Conservation (phyloP, 2,888 invertebrate species). For the Drosophila fulvimacula region DNA sequence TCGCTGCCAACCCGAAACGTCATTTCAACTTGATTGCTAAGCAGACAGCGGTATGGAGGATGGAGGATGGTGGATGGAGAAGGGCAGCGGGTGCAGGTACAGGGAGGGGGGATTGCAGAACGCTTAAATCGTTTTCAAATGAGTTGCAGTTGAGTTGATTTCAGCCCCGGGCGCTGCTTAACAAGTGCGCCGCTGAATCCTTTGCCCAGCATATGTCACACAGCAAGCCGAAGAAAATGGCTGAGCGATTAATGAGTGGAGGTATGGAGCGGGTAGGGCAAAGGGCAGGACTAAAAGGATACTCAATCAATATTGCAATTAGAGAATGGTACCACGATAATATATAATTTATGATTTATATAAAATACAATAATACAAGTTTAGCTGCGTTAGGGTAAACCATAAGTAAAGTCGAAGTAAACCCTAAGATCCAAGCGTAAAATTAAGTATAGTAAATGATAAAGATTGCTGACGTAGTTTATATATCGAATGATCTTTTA, state of each 20-base stretch:
- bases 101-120: background rate
- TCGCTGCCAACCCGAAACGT: constrained; percentile 35
- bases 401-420: too few relatives aligned
- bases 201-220: constrained; percentile 50
- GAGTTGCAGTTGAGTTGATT: constrained; percentile 32
- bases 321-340: too few relatives aligned
- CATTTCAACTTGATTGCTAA: constrained; percentile 47
- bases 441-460: too few relatives aligned
- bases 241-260: constrained; percentile 15
- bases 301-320: background rate
- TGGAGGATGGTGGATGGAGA: too few relatives aligned
- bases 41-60: background rate
- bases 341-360: too few relatives aligned
- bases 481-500: too few relatives aligned
- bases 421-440: too few relatives aligned
- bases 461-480: too few relatives aligned
- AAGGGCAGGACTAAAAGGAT: background rate
- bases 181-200: constrained; percentile 45
- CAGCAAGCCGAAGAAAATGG: constrained; percentile 46
- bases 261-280: accelerated
- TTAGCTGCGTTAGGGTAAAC: too few relatives aligned
- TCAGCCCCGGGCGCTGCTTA: constrained; percentile 44
- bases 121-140: constrained; percentile 62
- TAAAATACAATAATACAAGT: too few relatives aligned
- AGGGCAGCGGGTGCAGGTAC: too few relatives aligned